Evolutionary conservation across 2,888 invertebrate species (phyloP).

Genomic region (Dasysyrphus albostriatus): DNA sequence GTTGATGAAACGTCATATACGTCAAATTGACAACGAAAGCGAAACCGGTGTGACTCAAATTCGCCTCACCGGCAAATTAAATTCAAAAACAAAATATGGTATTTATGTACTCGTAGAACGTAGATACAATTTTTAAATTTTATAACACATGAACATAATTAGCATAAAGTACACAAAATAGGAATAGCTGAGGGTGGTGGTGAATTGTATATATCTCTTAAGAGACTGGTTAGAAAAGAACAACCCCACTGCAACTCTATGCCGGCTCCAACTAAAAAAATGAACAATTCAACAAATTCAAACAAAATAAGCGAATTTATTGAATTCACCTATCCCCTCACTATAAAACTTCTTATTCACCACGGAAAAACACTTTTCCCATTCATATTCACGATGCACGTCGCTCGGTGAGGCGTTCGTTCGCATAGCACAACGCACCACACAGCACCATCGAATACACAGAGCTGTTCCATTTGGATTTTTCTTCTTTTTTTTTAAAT

Average conservation of each 20-base stretch:
- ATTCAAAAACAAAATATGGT: slow-evolving; percentile 11
- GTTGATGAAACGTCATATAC: neutral
- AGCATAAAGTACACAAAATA: neutral
- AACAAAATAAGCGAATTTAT: slow-evolving; percentile 2
- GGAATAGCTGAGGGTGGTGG: neutral
- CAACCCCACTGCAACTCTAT: slow-evolving; percentile 8
- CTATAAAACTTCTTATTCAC: slow-evolving; percentile 11
- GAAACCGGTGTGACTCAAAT: slow-evolving; percentile 16
- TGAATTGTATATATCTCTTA: neutral
- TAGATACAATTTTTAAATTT: no score
- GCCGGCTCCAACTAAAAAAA: neutral
- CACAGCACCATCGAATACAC: slow-evolving; percentile 5
- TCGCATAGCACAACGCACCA: slow-evolving; percentile 6
- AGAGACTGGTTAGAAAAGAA: slow-evolving; percentile 17
- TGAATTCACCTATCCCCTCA: neutral
- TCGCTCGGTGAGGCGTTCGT: neutral
- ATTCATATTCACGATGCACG: slow-evolving; percentile 17
- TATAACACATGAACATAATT: neutral
- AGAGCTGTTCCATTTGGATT: slow-evolving; percentile 19
- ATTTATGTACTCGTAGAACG: no score
- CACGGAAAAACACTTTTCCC: slow-evolving; percentile 44
- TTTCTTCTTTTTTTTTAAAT: slow-evolving; percentile 1
- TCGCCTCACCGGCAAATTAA: slow-evolving; percentile 41
- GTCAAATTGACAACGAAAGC: slow-evolving; percentile 30
- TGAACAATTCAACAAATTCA: neutral